Percentiles rank a stretch among this genome's conserved stretches.
These are phyloP conservation scores for Physeter macrocephalus DNA, from an alignment of 2,113 vertebrate genomes.

Conservation along the genomic window DNA sequence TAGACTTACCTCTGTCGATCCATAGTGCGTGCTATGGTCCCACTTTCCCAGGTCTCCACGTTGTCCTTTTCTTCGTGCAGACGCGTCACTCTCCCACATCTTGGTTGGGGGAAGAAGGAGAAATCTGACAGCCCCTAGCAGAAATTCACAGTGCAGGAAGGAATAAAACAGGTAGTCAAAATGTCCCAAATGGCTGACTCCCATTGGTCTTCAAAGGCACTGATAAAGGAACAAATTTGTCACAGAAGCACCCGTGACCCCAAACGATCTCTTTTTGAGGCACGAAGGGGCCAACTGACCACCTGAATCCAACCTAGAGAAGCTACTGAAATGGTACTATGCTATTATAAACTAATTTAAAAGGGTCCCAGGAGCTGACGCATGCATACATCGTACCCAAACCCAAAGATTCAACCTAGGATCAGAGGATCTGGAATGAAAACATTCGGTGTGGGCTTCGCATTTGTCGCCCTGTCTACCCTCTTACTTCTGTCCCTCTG, in stretches of 20 bases:
- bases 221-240: background rate
- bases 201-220: background rate
- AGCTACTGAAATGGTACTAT: background rate
- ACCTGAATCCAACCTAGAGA: background rate
- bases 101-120: background rate
- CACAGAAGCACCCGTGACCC: background rate
- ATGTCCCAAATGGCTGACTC: background rate
- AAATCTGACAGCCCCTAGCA: background rate
- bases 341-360: background rate
- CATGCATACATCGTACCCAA: background rate
- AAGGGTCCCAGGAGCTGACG: background rate
- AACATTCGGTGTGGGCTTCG: background rate
- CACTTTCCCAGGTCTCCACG: no score
- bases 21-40: accelerated
- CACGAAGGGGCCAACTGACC: background rate
- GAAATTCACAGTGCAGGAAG: background rate
- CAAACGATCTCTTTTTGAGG: background rate
- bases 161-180: background rate
- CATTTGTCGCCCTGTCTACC: background rate
- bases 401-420: background rate
- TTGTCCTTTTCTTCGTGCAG: background rate
- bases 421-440: background rate
- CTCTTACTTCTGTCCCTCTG: background rate
- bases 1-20: background rate
- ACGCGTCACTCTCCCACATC: background rate